Conservation (phyloP, 2,888 invertebrate species). For the Schizotus pectinicornis region DNA sequence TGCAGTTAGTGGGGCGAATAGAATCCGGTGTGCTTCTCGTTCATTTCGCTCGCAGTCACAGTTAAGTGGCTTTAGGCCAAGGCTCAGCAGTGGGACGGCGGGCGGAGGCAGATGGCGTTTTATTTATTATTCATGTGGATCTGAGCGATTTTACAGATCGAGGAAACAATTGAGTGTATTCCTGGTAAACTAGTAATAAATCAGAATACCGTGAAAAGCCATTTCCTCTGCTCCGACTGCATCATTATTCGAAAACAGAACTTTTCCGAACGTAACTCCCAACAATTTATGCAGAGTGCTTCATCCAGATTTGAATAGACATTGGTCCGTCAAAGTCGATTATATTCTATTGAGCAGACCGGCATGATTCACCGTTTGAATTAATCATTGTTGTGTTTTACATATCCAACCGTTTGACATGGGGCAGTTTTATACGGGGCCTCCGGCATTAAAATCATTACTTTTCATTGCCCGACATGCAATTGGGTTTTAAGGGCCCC, state of each 20-base stretch:
- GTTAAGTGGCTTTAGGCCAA: too few relatives aligned
- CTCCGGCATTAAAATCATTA: slow-evolving; percentile 20
- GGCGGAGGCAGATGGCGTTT: not conserved
- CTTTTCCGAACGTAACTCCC: slow-evolving; percentile 21
- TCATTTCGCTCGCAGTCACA: too few relatives aligned
- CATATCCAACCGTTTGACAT: slow-evolving; percentile 20
- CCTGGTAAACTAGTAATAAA: slow-evolving; percentile 14
- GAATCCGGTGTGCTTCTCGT: too few relatives aligned
- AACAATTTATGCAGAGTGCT: slow-evolving; percentile 36
- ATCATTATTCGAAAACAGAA: slow-evolving; percentile 20
- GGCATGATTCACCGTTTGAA: slow-evolving; percentile 32
- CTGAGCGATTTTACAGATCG: not conserved
- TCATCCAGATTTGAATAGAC: slow-evolving; percentile 32
- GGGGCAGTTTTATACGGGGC: slow-evolving; percentile 6
- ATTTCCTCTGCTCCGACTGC: slow-evolving; percentile 17
- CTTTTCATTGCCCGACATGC: slow-evolving; percentile 21
- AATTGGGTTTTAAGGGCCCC: slow-evolving; percentile 19
- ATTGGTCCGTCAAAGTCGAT: slow-evolving; percentile 33
- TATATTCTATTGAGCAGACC: slow-evolving; percentile 29
- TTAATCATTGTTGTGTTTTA: slow-evolving; percentile 34
- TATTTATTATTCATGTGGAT: too few relatives aligned
- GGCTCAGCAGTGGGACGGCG: not conserved
- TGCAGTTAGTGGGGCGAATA: too few relatives aligned
- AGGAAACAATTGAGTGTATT: not conserved
- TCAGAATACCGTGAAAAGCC: slow-evolving; percentile 18